Evolutionary conservation across 2,113 vertebrate genomes (phyloP).

Genomic region (Taxidea taxus): DNA sequence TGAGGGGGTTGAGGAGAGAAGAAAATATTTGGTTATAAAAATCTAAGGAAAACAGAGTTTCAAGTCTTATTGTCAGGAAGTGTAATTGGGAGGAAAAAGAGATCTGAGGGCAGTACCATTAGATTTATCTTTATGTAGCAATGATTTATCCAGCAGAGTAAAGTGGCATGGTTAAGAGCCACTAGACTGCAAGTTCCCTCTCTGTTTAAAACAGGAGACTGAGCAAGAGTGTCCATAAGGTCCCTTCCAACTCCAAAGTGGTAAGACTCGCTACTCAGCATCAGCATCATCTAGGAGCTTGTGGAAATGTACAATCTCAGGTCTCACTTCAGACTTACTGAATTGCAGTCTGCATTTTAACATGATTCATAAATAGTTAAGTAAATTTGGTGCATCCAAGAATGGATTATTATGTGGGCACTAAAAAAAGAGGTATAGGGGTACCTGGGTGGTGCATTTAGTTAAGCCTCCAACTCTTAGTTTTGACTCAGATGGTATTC

Average conservation of each 20-base stretch:
- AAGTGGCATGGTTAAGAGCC: neutral
- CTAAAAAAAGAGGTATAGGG: neutral
- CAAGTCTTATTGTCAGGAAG: neutral
- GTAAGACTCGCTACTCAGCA: neutral
- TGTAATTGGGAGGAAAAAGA: neutral
- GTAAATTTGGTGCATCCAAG: neutral
- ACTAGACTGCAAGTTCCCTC: neutral
- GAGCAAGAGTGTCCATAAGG: neutral
- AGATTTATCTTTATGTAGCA: neutral
- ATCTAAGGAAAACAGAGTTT: neutral
- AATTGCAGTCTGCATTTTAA: neutral
- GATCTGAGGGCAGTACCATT: neutral
- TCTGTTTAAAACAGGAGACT: neutral
- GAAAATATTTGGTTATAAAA: conserved; percentile 1
- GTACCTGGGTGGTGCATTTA: neutral
- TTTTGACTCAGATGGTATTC: neutral
- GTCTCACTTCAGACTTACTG: neutral
- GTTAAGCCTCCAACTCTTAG: neutral
- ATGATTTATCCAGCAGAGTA: neutral
- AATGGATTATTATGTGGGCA: neutral
- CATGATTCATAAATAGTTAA: neutral
- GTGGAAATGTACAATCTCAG: neutral
- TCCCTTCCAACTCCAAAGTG: neutral
- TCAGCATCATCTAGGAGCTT: neutral
- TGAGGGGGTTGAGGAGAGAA: neutral